Base-by-base conservation (phyloP, 1,140 invertebrate species). In the Zaprionus ornatus region DNA sequence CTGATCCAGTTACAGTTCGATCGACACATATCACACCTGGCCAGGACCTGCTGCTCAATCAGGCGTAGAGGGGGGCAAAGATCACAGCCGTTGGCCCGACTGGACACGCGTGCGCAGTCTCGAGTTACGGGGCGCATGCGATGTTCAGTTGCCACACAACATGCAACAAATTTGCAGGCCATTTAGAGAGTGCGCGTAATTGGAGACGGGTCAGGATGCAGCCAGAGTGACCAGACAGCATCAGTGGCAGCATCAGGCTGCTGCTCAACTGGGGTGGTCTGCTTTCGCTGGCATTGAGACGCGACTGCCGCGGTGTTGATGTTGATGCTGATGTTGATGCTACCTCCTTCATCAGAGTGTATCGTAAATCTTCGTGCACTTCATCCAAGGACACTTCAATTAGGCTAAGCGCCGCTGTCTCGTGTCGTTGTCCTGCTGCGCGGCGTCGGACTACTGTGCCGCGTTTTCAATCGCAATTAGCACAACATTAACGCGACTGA, bases 401-500 rank as follows among this genome's bases (percentile, higher is more conserved):
- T 88, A 88, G 84, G 55, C 55, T 52, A 59, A 88, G 85, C 84
- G 84, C 85, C 84, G 74, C 64, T 75, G 74, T 77, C 68, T 60
- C 73, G 68, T 74, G 80, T 74, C 74, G 69, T 72, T 19, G 64
- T 45, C 25, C 63, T 66, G 37, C 50, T 64, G 48, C 25, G 29
- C 21, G 10, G 9, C 77, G 69, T 74, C 78, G 25, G 52, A 69
- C 72, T 75, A 37, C 48, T 63, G 65, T 74, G 67, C 64, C 60
- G 68, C 68, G 68, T 79, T 82, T 68, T 68, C 72, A 75, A 79
- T 76, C 72, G 84, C 86, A 81, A 85, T 88, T 88, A 88, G 81
- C 85, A 88, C 85, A 88, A 82, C 81, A 90, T 90, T 88, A 90
- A 70, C 71, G 82, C 79, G 78, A 60, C 81, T 90, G 85, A 85